phyloP scores from a whole-genome alignment of 2,888 invertebrate genomes.

The Formica aserva region DNA sequence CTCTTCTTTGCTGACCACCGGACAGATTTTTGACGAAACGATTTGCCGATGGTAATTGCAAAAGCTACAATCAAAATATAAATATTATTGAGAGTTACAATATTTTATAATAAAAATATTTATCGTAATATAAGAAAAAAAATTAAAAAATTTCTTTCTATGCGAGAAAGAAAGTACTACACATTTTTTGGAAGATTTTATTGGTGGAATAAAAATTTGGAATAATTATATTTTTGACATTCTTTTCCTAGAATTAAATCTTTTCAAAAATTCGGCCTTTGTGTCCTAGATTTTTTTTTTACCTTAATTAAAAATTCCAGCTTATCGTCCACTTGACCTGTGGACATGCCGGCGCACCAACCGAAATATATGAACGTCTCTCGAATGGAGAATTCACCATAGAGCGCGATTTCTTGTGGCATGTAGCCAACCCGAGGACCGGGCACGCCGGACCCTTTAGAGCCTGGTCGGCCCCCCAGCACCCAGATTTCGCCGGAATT shows the following conservation, averaged over 20 bases:
- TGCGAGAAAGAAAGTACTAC: background rate
- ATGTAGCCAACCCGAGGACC: conserved; percentile 94
- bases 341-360: conserved; percentile 92
- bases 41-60: conserved; percentile 87
- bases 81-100: background rate
- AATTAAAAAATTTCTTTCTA: background rate
- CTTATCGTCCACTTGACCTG: conserved; percentile 89
- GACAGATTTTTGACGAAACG: conserved; percentile 92
- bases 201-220: background rate
- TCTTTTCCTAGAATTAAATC: background rate
- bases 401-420: conserved; percentile 95
- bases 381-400: conserved; percentile 92
- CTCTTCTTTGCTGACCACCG: conserved; percentile 95
- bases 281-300: conserved; percentile 10
- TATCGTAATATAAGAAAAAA: background rate
- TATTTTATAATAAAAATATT: background rate
- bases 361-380: conserved; percentile 95
- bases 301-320: conserved; percentile 91
- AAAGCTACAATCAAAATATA: conserved; percentile 79
- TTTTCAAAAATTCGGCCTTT: background rate
- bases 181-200: background rate
- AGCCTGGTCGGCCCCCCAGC: conserved; percentile 90
- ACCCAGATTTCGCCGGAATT: conserved; percentile 92
- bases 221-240: background rate
- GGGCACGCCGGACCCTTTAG: conserved; percentile 89